These are phyloP conservation scores for Drosophila kohkoa DNA, from an alignment of 1,140 invertebrate species.

Conservation along the genomic window DNA sequence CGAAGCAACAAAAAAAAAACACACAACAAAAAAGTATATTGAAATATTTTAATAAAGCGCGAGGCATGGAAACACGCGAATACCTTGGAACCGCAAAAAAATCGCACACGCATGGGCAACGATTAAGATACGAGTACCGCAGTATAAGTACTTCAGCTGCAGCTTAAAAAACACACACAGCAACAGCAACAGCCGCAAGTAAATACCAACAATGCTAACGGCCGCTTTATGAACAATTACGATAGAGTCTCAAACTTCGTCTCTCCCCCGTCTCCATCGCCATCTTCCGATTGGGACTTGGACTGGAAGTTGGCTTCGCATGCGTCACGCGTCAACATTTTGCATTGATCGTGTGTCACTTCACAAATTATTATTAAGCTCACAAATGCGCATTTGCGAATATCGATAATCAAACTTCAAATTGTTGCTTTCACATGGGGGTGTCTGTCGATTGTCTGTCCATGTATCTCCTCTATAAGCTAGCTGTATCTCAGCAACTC, in stretches of 20 bases:
- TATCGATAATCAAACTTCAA: slow-evolving; percentile 36
- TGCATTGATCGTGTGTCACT: slow-evolving; percentile 49
- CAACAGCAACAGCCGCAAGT: slow-evolving; percentile 34
- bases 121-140: slow-evolving; percentile 62
- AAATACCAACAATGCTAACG: slow-evolving; percentile 73
- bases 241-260: slow-evolving; percentile 21
- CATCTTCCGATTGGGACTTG: slow-evolving; percentile 12
- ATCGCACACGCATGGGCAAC: slow-evolving; percentile 60
- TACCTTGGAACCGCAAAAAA: slow-evolving; percentile 77
- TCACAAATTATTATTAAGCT: slow-evolving; percentile 42
- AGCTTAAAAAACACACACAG: slow-evolving; percentile 27
- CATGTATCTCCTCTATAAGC: not conserved
- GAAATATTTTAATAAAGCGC: slow-evolving; percentile 48
- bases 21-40: slow-evolving; percentile 6
- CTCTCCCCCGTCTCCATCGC: not conserved
- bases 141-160: slow-evolving; percentile 55
- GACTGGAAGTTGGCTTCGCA: slow-evolving; percentile 57
- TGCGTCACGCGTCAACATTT: slow-evolving; percentile 67
- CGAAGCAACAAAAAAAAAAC: slow-evolving; percentile 31
- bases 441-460: slow-evolving; percentile 22
- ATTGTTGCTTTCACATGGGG: slow-evolving; percentile 70
- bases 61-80: slow-evolving; percentile 58
- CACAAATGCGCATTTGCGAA: slow-evolving; percentile 41
- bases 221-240: slow-evolving; percentile 81
- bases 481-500: slow-evolving; percentile 10